Conservation (phyloP, 2,797 vertebrate genomes). For the Odontamblyopus lacepedii region DNA sequence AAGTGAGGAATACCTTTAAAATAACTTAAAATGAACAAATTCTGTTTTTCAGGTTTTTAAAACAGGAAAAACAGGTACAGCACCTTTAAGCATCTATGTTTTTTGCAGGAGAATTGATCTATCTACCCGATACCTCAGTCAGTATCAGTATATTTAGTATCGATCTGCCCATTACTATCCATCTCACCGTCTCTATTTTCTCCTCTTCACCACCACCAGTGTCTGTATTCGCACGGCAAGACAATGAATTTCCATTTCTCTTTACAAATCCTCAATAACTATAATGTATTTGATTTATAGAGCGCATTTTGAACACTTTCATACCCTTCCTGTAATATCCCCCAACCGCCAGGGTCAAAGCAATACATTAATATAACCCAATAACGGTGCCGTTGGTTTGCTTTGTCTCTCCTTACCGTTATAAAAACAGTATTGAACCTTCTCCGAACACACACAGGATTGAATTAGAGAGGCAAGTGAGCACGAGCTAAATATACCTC, state of each 20-base stretch:
- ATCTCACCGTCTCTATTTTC: neutral
- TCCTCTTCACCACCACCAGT: neutral
- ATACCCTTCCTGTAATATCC: neutral
- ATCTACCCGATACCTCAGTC: too few species aligned
- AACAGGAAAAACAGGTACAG: too few species aligned
- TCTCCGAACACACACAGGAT: conserved; percentile 5
- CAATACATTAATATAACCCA: neutral
- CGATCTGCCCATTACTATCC: neutral
- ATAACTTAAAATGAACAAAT: too few species aligned
- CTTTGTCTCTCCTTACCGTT: neutral
- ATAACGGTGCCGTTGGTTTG: neutral
- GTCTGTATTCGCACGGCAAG: neutral
- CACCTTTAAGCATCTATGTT: too few species aligned
- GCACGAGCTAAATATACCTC: conserved; percentile 47
- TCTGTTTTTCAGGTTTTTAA: too few species aligned
- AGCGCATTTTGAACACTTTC: neutral
- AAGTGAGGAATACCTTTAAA: too few species aligned
- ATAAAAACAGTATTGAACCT: conserved; percentile 6
- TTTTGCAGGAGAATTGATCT: too few species aligned
- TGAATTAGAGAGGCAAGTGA: conserved; percentile 23
- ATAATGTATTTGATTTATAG: too few species aligned
- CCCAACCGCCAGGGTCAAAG: neutral
- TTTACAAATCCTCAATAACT: neutral
- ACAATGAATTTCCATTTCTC: neutral
- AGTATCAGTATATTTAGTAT: too few species aligned